Conservation (phyloP, 2,113 vertebrate species). For the Bos javanicus region DNA sequence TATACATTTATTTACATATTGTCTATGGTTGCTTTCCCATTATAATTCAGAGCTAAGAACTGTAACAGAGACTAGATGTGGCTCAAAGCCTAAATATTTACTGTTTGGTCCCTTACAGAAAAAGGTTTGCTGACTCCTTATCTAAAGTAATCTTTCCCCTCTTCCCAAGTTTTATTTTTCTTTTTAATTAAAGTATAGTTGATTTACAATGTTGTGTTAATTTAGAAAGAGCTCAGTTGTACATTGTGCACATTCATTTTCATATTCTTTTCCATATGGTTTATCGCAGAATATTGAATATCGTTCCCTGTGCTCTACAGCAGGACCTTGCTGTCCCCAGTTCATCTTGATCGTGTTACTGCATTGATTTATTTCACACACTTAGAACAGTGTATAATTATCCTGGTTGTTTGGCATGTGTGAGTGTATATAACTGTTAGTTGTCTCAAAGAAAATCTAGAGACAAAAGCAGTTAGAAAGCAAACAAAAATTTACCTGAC, state of each 20-base stretch:
- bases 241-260: not conserved
- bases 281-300: not conserved
- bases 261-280: not conserved
- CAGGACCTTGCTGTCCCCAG: not conserved
- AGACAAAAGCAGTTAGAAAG: not conserved
- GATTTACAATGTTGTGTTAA: not conserved
- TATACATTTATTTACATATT: not conserved
- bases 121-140: not conserved
- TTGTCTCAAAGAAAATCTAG: not conserved
- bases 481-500: not conserved
- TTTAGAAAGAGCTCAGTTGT: not conserved
- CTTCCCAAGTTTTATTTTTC: not conserved
- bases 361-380: not conserved
- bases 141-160: not conserved
- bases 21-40: not conserved
- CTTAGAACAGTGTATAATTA: not conserved
- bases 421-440: not conserved
- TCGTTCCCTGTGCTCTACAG: not conserved
- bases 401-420: not conserved
- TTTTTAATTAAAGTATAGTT: not conserved
- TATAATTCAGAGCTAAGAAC: not conserved
- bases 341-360: not conserved
- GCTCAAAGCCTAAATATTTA: not conserved
- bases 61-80: not conserved
- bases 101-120: not conserved